Evolutionary conservation across 2,113 vertebrate species (phyloP), one percentile per base, ranked within the genome.

Genomic region (Megaptera novaeangliae): DNA sequence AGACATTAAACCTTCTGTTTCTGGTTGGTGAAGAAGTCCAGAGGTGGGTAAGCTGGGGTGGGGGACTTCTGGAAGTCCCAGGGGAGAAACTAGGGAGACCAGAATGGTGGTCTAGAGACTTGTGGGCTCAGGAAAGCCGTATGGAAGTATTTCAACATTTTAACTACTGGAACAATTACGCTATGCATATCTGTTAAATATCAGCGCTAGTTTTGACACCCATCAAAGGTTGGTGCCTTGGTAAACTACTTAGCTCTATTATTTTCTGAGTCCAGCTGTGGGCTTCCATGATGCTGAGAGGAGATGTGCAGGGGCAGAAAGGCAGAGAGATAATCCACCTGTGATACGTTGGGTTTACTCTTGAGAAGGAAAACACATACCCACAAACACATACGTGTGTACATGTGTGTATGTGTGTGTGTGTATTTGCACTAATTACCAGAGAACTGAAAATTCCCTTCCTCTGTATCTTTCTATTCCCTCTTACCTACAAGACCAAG

Each of bases 401-500:
- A 20, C 44, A 12, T 0, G 0, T 68, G 36, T 72, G 8, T 8
- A 10, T 61, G 20, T 21, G 49, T 49, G 0, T 29, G 8, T 84
- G 15, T 86, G 15, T 34, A 8, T 82, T 82, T 86, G 34, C 41
- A 64, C 36, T 59, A 34, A 77, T 91, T n/a, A 72, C 61, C 63
- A 31, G 52, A 78, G 36, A 91, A 82, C 18, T 7, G 11, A 82
- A 71, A 81, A 92, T 21, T 52, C 18, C 82, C 27, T 95, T 83
- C 3, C 9, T 25, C 36, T 90, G 13, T 18, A 49, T 41, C 36
- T 87, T 75, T 71, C 6, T 66, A 7, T 49, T 80, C 44, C 18
- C 27, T 66, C 93, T 85, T 39, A 80, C 85, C 86, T 59, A 85
- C 6, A 84, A 88, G 27, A 83, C 52, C 63, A 94, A 39, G 63